Percentiles rank a stretch among this genome's conserved stretches.
These are phyloP conservation scores for Eciton burchellii DNA, from an alignment of 1,140 invertebrate genomes.

Conservation along the genomic window DNA sequence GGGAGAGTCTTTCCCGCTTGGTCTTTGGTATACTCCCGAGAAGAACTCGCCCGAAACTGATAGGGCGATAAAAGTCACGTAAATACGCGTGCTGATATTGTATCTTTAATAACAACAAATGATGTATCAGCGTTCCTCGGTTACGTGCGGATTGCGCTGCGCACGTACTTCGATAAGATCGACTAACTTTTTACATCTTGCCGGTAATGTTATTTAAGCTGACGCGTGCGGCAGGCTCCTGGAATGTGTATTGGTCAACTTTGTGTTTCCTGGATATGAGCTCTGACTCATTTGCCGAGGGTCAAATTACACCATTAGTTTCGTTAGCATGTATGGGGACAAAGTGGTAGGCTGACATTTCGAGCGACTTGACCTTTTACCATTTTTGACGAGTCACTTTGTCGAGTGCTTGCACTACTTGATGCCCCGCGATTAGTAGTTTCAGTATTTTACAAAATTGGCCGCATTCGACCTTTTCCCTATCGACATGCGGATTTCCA, in stretches of 20 bases:
- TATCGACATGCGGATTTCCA: background rate
- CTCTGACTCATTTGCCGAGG: slow-evolving; percentile 2
- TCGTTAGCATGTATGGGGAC: background rate
- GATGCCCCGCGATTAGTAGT: background rate
- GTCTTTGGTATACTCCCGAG: background rate
- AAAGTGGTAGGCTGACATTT: slow-evolving; percentile 31
- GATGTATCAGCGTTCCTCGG: background rate
- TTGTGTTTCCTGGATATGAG: background rate
- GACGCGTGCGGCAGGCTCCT: background rate
- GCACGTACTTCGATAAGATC: background rate
- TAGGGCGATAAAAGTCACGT: too few species aligned
- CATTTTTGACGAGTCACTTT: slow-evolving; percentile 29
- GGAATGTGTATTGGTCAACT: background rate
- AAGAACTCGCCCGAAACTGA: slow-evolving; percentile 1
- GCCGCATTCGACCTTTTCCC: background rate
- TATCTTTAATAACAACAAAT: background rate
- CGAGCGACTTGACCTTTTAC: slow-evolving; percentile 21
- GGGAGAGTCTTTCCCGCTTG: background rate
- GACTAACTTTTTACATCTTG: slow-evolving; percentile 8
- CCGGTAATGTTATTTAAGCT: slow-evolving; percentile 5
- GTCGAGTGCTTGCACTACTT: background rate
- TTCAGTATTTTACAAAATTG: background rate
- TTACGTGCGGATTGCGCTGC: background rate
- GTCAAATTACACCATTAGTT: slow-evolving; percentile 23
- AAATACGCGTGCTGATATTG: background rate